These are phyloP conservation scores for Tenebrio molitor DNA, from an alignment of 1,140 invertebrate genomes.

Conservation along the genomic window DNA sequence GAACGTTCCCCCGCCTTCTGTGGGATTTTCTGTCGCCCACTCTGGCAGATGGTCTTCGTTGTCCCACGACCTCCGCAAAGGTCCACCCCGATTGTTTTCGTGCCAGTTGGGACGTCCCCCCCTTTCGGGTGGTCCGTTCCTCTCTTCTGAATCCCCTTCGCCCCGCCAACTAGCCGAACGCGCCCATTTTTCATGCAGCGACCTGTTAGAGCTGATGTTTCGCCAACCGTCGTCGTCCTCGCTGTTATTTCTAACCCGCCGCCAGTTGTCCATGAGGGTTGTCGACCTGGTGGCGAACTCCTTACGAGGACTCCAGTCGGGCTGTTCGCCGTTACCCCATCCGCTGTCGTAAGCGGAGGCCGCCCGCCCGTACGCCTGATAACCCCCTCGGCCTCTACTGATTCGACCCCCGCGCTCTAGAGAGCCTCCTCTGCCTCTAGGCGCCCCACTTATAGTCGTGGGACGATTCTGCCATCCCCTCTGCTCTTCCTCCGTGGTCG, in stretches of 20 bases:
- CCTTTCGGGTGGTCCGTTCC: slow-evolving; percentile 59
- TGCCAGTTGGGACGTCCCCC: slow-evolving; percentile 57
- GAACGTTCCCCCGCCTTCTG: slow-evolving; percentile 87
- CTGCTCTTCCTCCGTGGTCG: slow-evolving; percentile 83
- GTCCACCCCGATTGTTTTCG: slow-evolving; percentile 61
- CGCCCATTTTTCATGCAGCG: slow-evolving; percentile 57
- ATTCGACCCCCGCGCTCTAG: slow-evolving; percentile 63
- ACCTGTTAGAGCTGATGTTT: slow-evolving; percentile 59
- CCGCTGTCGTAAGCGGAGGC: slow-evolving; percentile 69
- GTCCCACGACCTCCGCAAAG: slow-evolving; percentile 68
- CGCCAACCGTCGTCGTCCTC: slow-evolving; percentile 78
- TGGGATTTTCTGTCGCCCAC: slow-evolving; percentile 82
- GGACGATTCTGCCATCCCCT: slow-evolving; percentile 58
- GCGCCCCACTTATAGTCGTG: slow-evolving; percentile 59
- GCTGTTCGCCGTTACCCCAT: slow-evolving; percentile 72
- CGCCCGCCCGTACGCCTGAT: slow-evolving; percentile 71
- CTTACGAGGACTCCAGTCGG: slow-evolving; percentile 76
- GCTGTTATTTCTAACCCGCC: slow-evolving; percentile 70
- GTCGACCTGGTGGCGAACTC: slow-evolving; percentile 71
- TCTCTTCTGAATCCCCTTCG: slow-evolving; percentile 59
- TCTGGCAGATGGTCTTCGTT: slow-evolving; percentile 78
- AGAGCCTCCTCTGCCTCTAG: slow-evolving; percentile 68
- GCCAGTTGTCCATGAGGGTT: slow-evolving; percentile 74
- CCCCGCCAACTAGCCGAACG: slow-evolving; percentile 76
- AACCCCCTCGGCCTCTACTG: slow-evolving; percentile 71